Conservation (phyloP, 64 coral and sea anemone species). For the Montipora efflorescens region DNA sequence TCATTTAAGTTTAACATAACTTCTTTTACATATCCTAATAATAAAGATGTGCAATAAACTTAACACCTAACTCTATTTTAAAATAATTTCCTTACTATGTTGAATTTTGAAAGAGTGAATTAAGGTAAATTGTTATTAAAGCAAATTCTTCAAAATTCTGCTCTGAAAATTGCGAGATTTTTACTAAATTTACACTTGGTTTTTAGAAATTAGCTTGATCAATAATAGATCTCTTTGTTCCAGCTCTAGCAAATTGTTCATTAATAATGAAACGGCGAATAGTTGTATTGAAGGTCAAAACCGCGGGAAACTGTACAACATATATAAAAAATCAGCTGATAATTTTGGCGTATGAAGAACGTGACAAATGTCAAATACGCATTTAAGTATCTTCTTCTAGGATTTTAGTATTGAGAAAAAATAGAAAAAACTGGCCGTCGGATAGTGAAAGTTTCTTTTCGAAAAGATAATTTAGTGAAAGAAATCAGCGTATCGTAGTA, state of each 20-base stretch:
- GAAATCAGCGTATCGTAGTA: slow-evolving; percentile 24
- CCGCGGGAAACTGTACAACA: slow-evolving; percentile 48
- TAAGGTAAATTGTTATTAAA: no score
- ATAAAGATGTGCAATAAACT: no score
- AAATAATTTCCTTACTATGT: no score
- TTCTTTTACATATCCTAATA: no score
- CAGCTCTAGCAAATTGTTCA: slow-evolving; percentile 14
- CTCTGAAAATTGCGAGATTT: not conserved
- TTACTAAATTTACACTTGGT: not conserved
- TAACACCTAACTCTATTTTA: no score
- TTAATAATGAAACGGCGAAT: slow-evolving; percentile 2
- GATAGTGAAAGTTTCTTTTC: not conserved
- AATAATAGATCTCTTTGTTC: slow-evolving; percentile 58
- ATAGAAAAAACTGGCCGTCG: not conserved
- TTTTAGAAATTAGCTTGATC: not conserved
- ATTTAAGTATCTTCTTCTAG: not conserved
- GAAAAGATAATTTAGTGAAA: not conserved
- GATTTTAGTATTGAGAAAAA: not conserved
- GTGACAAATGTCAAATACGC: not conserved
- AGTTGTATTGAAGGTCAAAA: slow-evolving; percentile 24
- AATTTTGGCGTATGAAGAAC: not conserved
- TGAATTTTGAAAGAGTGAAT: no score
- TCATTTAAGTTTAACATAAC: no score
- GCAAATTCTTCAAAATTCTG: not conserved
- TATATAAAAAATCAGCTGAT: slow-evolving; percentile 23